Conservation (phyloP, 2,888 invertebrate species). For the Agrotis ipsilon region DNA sequence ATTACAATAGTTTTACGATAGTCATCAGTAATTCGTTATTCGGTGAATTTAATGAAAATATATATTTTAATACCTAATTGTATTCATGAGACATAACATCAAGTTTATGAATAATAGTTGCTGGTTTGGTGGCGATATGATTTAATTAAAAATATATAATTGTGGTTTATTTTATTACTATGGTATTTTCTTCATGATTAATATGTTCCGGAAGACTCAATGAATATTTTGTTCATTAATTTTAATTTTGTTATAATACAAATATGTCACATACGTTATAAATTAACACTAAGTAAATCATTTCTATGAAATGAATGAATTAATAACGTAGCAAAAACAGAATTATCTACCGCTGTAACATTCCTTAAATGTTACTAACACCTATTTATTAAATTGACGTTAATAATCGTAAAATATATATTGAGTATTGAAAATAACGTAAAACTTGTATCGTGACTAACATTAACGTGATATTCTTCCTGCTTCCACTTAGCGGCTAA, state of each 20-base stretch:
- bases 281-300: not conserved
- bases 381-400: not conserved
- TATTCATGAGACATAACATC: not conserved
- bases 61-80: no score
- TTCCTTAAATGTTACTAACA: constrained; percentile 19
- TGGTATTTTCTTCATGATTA: not conserved
- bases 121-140: not conserved
- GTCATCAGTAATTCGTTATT: not conserved
- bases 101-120: constrained; percentile 13
- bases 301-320: not conserved
- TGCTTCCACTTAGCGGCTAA: constrained; percentile 60
- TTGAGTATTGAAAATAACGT: constrained; percentile 43
- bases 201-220: not conserved
- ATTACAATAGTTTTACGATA: no score
- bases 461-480: constrained; percentile 70
- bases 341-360: not conserved
- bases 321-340: not conserved
- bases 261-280: not conserved
- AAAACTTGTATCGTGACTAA: constrained; percentile 62
- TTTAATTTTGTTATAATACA: not conserved
- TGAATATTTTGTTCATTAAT: constrained; percentile 1
- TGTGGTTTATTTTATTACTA: constrained; percentile 21
- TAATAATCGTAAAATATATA: constrained; percentile 17
- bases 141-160: constrained; percentile 6
- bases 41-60: not conserved